phyloP scores from a whole-genome alignment of 2,888 invertebrate genomes.

The Drosophila differens region DNA sequence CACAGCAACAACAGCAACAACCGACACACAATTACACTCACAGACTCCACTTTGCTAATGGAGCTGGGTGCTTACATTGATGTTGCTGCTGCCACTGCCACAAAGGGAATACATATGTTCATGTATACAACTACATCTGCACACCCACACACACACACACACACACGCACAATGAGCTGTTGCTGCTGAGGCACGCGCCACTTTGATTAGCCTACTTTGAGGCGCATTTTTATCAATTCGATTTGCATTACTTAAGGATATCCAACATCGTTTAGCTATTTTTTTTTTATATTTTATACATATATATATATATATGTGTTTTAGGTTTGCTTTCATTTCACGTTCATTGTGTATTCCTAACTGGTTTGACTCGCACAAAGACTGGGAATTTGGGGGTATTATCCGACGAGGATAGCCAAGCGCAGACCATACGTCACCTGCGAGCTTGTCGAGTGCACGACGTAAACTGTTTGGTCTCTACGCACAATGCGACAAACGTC shows the following conservation, averaged over 20 bases:
- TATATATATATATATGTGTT: not conserved
- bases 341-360: constrained; percentile 32
- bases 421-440: constrained; percentile 8
- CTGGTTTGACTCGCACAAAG: constrained; percentile 21
- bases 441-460: constrained; percentile 46
- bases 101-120: constrained; percentile 69
- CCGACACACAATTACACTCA: constrained; percentile 35
- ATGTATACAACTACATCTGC: constrained; percentile 13
- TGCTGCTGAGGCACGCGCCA: constrained; percentile 60
- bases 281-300: not conserved
- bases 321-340: constrained; percentile 12
- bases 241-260: constrained; percentile 26
- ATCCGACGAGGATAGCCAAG: constrained; percentile 1
- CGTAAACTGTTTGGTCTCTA: constrained; percentile 44
- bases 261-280: constrained; percentile 2
- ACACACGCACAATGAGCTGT: constrained; percentile 39
- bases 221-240: constrained; percentile 28
- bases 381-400: constrained; percentile 12
- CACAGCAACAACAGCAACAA: constrained; percentile 22
- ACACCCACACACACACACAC: constrained; percentile 12
- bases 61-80: constrained; percentile 60
- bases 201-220: constrained; percentile 55
- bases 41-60: constrained; percentile 61
- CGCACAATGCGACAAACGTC: constrained; percentile 49
- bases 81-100: constrained; percentile 53